A percentile compares a stretch with the other conserved stretches of the same genome.
phyloP scores from a whole-genome alignment of 1,140 invertebrate genomes.

The Magallana ariakensis region DNA sequence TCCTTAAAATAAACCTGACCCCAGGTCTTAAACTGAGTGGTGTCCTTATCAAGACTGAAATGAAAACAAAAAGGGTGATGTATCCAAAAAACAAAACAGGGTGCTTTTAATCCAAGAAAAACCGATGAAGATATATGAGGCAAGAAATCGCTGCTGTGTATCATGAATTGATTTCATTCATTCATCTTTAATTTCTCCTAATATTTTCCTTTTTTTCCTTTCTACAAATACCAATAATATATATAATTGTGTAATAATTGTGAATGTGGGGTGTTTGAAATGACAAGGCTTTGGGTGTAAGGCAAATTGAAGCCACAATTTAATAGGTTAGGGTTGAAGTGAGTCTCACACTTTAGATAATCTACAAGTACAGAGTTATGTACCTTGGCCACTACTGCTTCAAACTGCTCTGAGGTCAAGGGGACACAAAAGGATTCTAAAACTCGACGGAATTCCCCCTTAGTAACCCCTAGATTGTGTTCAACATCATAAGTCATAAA shows the following conservation, averaged over 20 bases:
- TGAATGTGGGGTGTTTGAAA: not conserved
- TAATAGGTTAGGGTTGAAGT: conserved; percentile 19
- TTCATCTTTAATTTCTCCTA: too few species aligned
- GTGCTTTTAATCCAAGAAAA: conserved; percentile 16
- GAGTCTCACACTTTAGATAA: conserved; percentile 14
- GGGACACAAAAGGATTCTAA: conserved; percentile 75
- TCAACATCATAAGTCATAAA: conserved; percentile 76
- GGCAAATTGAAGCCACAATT: conserved; percentile 33
- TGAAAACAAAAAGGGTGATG: conserved; percentile 31
- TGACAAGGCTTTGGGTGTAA: conserved; percentile 26
- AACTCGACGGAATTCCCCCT: conserved; percentile 75
- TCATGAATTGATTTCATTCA: too few species aligned
- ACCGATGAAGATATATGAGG: not conserved
- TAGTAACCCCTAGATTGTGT: conserved; percentile 72
- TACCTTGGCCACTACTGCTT: conserved; percentile 75
- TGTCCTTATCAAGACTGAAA: conserved; percentile 3
- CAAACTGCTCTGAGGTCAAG: conserved; percentile 75
- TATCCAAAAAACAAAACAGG: conserved; percentile 9
- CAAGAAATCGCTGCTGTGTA: too few species aligned
- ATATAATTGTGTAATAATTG: not conserved
- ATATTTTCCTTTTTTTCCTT: too few species aligned
- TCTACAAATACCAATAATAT: too few species aligned
- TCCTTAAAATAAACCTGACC: conserved; percentile 24
- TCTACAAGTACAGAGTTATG: conserved; percentile 39
- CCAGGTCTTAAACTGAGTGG: conserved; percentile 5